These are phyloP conservation scores for Enteromius viviparus DNA, from an alignment of 2,797 vertebrate genomes.

Conservation along the genomic window DNA sequence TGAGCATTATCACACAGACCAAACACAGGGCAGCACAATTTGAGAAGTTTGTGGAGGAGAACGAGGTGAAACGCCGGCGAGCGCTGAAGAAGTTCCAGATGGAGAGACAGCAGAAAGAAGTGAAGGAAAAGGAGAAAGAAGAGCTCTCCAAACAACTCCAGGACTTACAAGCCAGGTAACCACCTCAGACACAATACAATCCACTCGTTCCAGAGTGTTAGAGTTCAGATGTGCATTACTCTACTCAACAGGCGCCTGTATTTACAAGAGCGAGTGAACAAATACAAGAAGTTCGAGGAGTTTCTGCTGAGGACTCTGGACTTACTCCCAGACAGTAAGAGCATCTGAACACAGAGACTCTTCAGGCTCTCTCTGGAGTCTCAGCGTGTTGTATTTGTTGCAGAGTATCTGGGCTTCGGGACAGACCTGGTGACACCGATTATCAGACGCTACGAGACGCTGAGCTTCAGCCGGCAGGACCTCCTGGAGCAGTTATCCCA, in stretches of 20 bases:
- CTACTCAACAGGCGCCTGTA: constrained; percentile 69
- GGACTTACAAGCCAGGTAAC: constrained; percentile 71
- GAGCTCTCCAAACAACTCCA: constrained; percentile 70
- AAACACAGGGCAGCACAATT: constrained; percentile 74
- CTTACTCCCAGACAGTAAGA: constrained; percentile 76
- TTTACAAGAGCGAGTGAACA: constrained; percentile 72
- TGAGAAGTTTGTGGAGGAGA: constrained; percentile 75
- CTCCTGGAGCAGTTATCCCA: constrained; percentile 68
- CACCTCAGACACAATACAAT: too few species aligned
- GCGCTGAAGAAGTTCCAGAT: constrained; percentile 73
- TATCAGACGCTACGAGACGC: constrained; percentile 73
- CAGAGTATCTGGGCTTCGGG: constrained; percentile 66
- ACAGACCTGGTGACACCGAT: constrained; percentile 74
- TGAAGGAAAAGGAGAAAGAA: constrained; percentile 71
- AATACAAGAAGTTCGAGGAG: constrained; percentile 77
- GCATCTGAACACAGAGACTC: neutral
- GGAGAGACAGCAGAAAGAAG: constrained; percentile 70
- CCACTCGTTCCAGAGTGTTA: neutral
- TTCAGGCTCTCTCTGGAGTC: neutral
- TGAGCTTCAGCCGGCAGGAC: constrained; percentile 73
- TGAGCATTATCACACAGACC: constrained; percentile 62
- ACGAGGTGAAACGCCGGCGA: constrained; percentile 69
- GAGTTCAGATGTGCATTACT: neutral
- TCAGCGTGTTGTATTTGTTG: constrained; percentile 10
- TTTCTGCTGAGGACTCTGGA: constrained; percentile 78